Evolutionary conservation across 2,888 invertebrate species (phyloP), one percentile per base, ranked within the genome.

Genomic region (Pristionchus entomophagus): DNA sequence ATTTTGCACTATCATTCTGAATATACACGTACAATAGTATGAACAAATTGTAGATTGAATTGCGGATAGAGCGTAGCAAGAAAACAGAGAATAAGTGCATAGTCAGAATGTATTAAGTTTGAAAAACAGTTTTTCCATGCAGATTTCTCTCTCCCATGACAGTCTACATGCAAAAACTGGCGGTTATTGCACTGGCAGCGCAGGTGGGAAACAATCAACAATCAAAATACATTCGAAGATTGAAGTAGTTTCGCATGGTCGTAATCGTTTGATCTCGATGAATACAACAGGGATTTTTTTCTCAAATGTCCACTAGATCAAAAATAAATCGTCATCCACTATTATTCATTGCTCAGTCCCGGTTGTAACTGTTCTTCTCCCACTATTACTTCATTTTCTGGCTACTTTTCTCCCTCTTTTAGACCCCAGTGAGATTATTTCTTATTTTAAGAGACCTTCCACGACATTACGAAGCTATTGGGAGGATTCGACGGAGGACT

Each of bases 311-410:
- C n/a, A n/a, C n/a, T n/a, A n/a, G n/a, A n/a, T n/a, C n/a, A n/a
- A n/a, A n/a, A n/a, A n/a, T n/a, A n/a, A n/a, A n/a, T n/a, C n/a
- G n/a, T n/a, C n/a, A n/a, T n/a, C n/a, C n/a, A n/a, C n/a, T n/a
- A n/a, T n/a, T n/a, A n/a, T 73, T 73, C 49, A 78, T 49, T 78
- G 78, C 51, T 45, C 32, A 12, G 32, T 32, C 1, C 78, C 78
- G 29, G n/a, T 49, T 38, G 17, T 29, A 6, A 78, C 78, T 12
- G 49, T 78, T 1, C 12, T 78, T 29, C 10, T 45, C 29, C 78
- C 78, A 32, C 29, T 51, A 8, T 0, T 1, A 17, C 17, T 78
- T 19, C 78, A 78, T 29, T 73, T 41, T 26, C 0, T 73, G 10
- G 26, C 69, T 2, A n/a, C 17, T n/a, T 41, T 73, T 35, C 69